Evolutionary conservation across 2,888 invertebrate species (phyloP), one percentile per base, ranked within the genome.

Genomic region (Hemithea aestivaria): DNA sequence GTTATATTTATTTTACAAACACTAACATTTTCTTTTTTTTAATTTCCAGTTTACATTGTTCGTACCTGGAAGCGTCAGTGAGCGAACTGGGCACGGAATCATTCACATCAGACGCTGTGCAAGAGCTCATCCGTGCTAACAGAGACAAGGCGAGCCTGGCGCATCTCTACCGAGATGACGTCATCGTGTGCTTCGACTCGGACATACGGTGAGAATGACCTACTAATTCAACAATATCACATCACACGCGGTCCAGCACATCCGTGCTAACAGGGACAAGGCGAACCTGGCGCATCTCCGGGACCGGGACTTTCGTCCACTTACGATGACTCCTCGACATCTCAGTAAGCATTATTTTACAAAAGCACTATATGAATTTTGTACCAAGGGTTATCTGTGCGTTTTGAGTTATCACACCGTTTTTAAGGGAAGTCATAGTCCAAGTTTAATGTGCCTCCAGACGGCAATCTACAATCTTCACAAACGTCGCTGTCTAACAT

Each of bases 21-120:
- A 34, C 22, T 10, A 12, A n/a, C 10, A 32, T 7, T 6, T 32
- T 5, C 20, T 12, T 7, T 40, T 38, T 40, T 69, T 70, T 10
- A 2, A 16, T 16, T 16, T 16, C 16, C 68, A 95, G 95, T 63
- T 85, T 96, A 45, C 95, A 95, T 70, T 95, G 95, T 78, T 93
- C 94, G 2, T 96, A 95, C 72, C 92, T 96, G 81, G 94, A 95
- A 64, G 92, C 94, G 35, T 91, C 92, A 5, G 85, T 92, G 39
- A 90, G 89, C 58, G 91, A 91, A 63, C 79, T 91, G 35, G 89
- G 90, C 33, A 90, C 91, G 4, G 89, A 90, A 40, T 89, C 91
- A 8, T 66, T 92, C 31, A 91, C 93, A 0, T 89, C 91, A 0
- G 92, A 93, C 58, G 94, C 94, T 1, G 76, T 95, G 27, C 91